phyloP scores from a whole-genome alignment of 2,113 vertebrate species.

The Clarias gariepinus region DNA sequence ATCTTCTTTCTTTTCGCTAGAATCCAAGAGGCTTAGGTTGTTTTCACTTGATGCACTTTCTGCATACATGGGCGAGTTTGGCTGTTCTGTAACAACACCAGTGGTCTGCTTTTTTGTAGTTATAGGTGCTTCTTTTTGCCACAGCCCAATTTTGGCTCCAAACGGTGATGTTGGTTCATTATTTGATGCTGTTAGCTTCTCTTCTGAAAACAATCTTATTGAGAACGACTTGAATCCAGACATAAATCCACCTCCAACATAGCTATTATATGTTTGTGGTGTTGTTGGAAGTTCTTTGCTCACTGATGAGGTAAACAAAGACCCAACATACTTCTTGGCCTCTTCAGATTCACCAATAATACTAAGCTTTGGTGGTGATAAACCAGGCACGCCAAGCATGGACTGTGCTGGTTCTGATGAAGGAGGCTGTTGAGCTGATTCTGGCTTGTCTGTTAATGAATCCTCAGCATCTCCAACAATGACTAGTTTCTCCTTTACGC shows the following conservation, averaged over 20 bases:
- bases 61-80: constrained; percentile 62
- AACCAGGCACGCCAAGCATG: constrained; percentile 72
- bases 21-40: not conserved
- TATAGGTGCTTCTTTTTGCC: constrained; percentile 74
- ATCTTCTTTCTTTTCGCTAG: constrained; percentile 13
- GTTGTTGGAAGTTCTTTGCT: constrained; percentile 59
- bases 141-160: constrained; percentile 81
- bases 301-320: constrained; percentile 81
- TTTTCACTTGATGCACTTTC: constrained; percentile 2
- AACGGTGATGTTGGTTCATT: constrained; percentile 71
- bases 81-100: constrained; percentile 65
- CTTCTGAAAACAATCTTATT: constrained; percentile 82
- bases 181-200: constrained; percentile 63
- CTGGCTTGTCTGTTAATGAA: constrained; percentile 54
- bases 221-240: constrained; percentile 86
- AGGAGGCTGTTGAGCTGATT: constrained; percentile 47
- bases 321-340: constrained; percentile 76
- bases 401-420: constrained; percentile 61
- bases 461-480: constrained; percentile 57
- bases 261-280: constrained; percentile 55
- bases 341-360: constrained; percentile 77
- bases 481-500: constrained; percentile 57
- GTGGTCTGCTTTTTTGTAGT: constrained; percentile 60
- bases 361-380: constrained; percentile 68
- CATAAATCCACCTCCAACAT: constrained; percentile 70